Conservation (phyloP, 2,797 vertebrate genomes). For the Myotis pilosus region DNA sequence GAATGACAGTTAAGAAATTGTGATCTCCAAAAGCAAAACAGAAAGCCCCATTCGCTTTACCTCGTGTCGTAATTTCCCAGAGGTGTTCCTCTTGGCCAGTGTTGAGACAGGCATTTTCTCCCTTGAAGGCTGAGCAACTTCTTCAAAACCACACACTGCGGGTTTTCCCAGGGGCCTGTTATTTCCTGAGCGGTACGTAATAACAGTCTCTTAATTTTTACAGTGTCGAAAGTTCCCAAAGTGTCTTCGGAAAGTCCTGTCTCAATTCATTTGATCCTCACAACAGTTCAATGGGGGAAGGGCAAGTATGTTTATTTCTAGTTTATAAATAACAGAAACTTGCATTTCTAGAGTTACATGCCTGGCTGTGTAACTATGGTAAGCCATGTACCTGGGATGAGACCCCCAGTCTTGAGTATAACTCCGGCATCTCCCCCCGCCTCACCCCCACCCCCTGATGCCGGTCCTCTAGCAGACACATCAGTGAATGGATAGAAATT, state of each 20-base stretch:
- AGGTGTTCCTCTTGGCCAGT: slow-evolving; percentile 23
- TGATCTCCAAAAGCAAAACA: slow-evolving; percentile 53
- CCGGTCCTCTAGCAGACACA: not conserved
- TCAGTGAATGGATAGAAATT: not conserved
- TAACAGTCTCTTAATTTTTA: slow-evolving; percentile 22
- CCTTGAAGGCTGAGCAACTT: slow-evolving; percentile 44
- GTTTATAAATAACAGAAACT: slow-evolving; percentile 37
- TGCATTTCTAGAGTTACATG: not conserved
- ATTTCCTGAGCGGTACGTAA: slow-evolving; percentile 32
- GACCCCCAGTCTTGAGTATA: not conserved
- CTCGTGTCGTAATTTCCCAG: slow-evolving; percentile 51
- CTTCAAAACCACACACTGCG: slow-evolving; percentile 49
- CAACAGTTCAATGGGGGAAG: not conserved
- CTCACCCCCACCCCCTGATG: not conserved
- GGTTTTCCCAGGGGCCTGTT: slow-evolving; percentile 64
- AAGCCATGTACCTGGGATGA: not conserved
- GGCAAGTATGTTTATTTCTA: not conserved
- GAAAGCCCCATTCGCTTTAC: slow-evolving; percentile 54
- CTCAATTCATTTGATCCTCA: not conserved
- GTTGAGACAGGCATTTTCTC: slow-evolving; percentile 18
- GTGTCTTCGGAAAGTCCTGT: not conserved
- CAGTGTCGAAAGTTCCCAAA: not conserved
- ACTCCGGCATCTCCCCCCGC: not conserved
- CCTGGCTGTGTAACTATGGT: not conserved
- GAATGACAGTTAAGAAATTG: not conserved